Evolutionary conservation across 2,888 invertebrate species (phyloP), one percentile per base, ranked within the genome.

Genomic region (Lasius platythorax): DNA sequence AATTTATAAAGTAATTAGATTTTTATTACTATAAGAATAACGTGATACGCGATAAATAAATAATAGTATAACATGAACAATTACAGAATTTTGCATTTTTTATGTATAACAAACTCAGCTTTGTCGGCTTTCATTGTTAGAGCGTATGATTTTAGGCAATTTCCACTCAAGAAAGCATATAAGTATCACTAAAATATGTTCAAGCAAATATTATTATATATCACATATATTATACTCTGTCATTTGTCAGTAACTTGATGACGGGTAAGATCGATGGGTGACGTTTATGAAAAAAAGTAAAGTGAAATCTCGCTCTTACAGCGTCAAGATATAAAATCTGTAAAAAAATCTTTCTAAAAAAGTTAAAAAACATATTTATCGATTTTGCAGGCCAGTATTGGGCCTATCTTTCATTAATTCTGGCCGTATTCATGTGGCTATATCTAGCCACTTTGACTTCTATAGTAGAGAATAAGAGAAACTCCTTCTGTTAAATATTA

Each of bases 1-100:
- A 18, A 28, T n/a, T 61, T 23, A 18, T 46, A 30, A 70, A 56
- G 56, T 40, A 67, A 70, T 33, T 46, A 63, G 9, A 74, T n/a
- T 43, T 63, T 30, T 63, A 37, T 23, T 63, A 6, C 0, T 12
- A 28, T 40, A 61, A 4, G 12, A 61, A 63, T 18, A 18, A 63
- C 9, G 30, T 33, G 33, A 73, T 40, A 61, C 12, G 56, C 11
- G n/a, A 61, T 30, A 63, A 37, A 56, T 28, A 58, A 58, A 53
- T 8, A 9, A 50, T 72, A 9, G 23, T 37, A 50, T 53, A 15
- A 68, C 11, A 23, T 58, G 2, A 30, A 53, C n/a, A 53, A 53
- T 23, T 15, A 23, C 3, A 15, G 15, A 72, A 37, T 33, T 33
- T 72, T 33, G 18, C 11, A 28, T 58, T 58, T 11, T 30, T 74